Evolutionary conservation across 2,113 vertebrate genomes (phyloP).

Genomic region (Mormoops blainvillei): DNA sequence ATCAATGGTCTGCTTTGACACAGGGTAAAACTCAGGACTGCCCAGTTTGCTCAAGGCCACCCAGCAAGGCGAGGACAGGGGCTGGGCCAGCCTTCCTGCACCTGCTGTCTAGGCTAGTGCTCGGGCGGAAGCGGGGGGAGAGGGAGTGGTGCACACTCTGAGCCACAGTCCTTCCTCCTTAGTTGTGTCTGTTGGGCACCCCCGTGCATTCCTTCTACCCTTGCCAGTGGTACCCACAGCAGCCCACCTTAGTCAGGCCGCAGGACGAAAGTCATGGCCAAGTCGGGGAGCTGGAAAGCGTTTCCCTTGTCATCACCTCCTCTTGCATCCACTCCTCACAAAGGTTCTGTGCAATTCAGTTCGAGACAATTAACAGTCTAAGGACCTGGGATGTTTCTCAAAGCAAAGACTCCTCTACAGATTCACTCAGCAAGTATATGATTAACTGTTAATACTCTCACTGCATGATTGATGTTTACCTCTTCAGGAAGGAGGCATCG

Average conservation of each 20-base stretch:
- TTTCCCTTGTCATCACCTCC: accelerated
- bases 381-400: background rate
- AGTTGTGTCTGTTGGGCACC: accelerated
- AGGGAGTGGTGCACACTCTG: accelerated
- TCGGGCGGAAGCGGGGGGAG: too few species aligned
- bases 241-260: background rate
- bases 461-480: background rate
- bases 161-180: background rate
- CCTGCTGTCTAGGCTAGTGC: background rate
- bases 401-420: background rate
- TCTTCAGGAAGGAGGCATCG: conserved; percentile 32
- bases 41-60: background rate
- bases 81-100: accelerated
- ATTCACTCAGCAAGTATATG: background rate
- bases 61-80: background rate
- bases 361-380: background rate
- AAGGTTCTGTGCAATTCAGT: accelerated
- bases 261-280: background rate
- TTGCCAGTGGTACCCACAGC: background rate
- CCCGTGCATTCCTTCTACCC: background rate
- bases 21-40: background rate
- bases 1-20: background rate
- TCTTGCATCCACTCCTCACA: background rate
- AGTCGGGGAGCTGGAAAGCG: background rate
- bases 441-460: background rate